Conservation (phyloP, 2,888 invertebrate species). For the Stramonita haemastoma region DNA sequence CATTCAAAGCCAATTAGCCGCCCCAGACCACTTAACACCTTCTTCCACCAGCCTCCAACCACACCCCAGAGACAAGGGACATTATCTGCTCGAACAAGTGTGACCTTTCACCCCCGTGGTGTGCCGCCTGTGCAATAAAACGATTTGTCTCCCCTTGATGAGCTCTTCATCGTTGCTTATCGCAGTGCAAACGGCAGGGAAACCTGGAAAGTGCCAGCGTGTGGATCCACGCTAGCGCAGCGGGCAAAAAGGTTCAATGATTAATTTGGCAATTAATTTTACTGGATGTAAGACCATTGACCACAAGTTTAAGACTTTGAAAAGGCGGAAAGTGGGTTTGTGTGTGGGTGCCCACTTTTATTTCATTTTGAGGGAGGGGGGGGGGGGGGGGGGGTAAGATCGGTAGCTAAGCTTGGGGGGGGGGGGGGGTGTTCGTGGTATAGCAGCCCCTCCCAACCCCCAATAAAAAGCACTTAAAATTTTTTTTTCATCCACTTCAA, state of each 20-base stretch:
- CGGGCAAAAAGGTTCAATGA: background rate
- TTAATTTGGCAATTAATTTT: background rate
- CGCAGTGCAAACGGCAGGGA: background rate
- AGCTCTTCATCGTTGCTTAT: constrained; percentile 31
- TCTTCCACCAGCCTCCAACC: background rate
- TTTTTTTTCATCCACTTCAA: too few relatives aligned
- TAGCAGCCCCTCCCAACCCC: too few relatives aligned
- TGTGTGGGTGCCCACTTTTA: background rate
- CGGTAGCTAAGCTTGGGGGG: too few relatives aligned
- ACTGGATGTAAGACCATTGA: too few relatives aligned
- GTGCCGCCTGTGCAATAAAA: constrained; percentile 29
- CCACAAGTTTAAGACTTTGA: background rate
- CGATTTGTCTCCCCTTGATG: constrained; percentile 40
- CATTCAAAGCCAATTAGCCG: background rate
- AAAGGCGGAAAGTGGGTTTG: background rate
- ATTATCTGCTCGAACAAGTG: constrained; percentile 35
- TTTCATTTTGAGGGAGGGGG: too few relatives aligned
- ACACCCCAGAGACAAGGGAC: background rate
- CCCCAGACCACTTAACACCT: constrained; percentile 1
- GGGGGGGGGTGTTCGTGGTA: too few relatives aligned
- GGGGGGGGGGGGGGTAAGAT: too few relatives aligned
- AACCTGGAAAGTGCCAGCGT: background rate
- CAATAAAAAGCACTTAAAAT: too few relatives aligned
- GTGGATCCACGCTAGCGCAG: background rate
- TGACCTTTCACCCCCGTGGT: constrained; percentile 18